Percentiles rank a stretch among this genome's conserved stretches.
phyloP scores from a whole-genome alignment of 2,797 vertebrate genomes.

The Pangasius sanitwongsei region DNA sequence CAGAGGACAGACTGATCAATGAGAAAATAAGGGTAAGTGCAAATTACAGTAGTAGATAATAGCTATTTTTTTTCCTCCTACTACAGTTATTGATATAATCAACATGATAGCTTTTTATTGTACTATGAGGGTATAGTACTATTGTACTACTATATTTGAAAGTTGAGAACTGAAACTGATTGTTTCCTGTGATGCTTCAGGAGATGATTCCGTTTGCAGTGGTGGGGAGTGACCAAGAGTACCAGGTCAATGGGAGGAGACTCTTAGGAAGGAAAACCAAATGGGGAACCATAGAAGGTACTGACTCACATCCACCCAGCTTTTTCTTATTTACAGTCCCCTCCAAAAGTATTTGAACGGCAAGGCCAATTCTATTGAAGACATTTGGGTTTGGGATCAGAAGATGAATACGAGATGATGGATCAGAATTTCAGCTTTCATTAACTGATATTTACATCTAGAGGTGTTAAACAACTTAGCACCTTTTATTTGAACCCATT shows the following conservation, averaged over 20 bases:
- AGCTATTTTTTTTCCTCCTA: not conserved
- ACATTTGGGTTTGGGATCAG: not conserved
- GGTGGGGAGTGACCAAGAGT: constrained; percentile 97
- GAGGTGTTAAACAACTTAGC: not conserved
- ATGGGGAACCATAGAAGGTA: constrained; percentile 99
- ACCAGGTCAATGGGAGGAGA: constrained; percentile 94
- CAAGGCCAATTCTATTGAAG: not conserved
- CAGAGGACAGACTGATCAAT: constrained; percentile 90
- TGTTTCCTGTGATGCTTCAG: constrained; percentile 66
- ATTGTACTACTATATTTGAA: too few relatives aligned
- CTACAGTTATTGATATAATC: not conserved
- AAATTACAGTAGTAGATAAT: constrained; percentile 48
- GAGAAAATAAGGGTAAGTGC: constrained; percentile 92
- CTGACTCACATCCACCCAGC: not conserved
- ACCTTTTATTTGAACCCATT: not conserved
- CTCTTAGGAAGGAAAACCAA: constrained; percentile 97
- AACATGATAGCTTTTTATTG: not conserved
- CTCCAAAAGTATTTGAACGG: not conserved
- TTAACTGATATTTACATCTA: not conserved
- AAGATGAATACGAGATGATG: not conserved
- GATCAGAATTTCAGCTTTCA: not conserved
- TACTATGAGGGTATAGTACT: too few relatives aligned
- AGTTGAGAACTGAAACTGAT: not conserved
- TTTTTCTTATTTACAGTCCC: not conserved
- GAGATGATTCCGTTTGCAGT: constrained; percentile 99